Evolutionary conservation across 2,113 vertebrate species (phyloP), one percentile per base, ranked within the genome.

Genomic region (Menidia beryllina): DNA sequence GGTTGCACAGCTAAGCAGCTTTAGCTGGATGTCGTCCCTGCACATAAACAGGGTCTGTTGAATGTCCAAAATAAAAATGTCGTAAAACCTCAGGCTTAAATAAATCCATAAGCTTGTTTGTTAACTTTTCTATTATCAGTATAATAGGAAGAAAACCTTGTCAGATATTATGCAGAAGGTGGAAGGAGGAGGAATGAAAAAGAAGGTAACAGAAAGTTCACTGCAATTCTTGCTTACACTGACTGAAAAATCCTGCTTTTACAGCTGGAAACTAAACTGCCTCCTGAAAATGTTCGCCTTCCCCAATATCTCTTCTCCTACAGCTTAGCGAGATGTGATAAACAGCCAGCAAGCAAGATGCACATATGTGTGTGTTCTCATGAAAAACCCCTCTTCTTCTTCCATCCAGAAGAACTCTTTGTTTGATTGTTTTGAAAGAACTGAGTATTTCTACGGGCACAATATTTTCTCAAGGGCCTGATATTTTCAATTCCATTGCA

Each of bases 121-220:
- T 73, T 53, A 45, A 83, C n/a, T 34, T 17, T 59, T 60, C 30
- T 24, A 72, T 63, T 36, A 48, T 68, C 45, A 25, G 34, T 13
- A 0, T 52, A 68, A 79, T 10, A 17, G 72, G 9, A 14, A 52
- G 38, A 43, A 58, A 43, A 60, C 24, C 39, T 59, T 43, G n/a
- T 54, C 45, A 58, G 38, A 36, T 34, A n/a, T 36, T 20, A 39
- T 39, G 34, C 54, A 49, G 39, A 55, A 52, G 17, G n/a, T 17
- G 47, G 27, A 26, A n/a, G 11, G 41, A 0, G 6, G 36, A 23
- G 26, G 49, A 53, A 47, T 12, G 13, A 21, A 5, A 17, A 47
- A 2, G 38, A n/a, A 27, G 55, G 45, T 67, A 58, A 75, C 47
- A 75, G 82, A 79, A 83, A 81, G 82, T 87, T 87, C 79, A 85